Base-by-base conservation (phyloP, 2,888 invertebrate genomes). In the Platycheirus rosarum region DNA sequence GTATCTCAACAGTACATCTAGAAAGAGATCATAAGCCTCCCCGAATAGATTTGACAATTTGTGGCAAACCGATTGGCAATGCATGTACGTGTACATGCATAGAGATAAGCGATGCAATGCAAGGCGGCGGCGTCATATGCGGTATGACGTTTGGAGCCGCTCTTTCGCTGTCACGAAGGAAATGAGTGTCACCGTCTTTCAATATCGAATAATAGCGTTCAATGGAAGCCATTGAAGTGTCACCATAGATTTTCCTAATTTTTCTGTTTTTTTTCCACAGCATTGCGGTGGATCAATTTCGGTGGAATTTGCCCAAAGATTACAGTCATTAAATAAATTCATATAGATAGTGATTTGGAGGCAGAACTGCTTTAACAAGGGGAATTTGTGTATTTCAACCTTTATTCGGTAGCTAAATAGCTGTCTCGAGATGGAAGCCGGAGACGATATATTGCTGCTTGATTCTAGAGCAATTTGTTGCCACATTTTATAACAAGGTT, bases 191-290 rank as follows among this genome's bases (percentile, higher is more conserved):
- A 53, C 20, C 69, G 80, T 76, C 29, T 44, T 44, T 65, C 65
- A 51, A 74, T 80, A 66, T 80, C 76, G 42, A 26, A 48, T 71
- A 62, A 55, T 77, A 66, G 60, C 48, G 75, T 44, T 44, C 71
- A 44, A 14, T 62, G 62, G 82, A 82, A 82, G 77, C 82, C 82
- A 55, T 71, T 44, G 35, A 82, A 82, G 55, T 82, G 82, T 77
- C 70, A 76, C 80, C 82, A 73, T 48, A 20, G 77, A 71, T 82
- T 82, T 82, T 82, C 82, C 77, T 71, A 82, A 77, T 77, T 82
- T 75, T 76, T 57, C 32, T 49, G 16, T 20, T 32, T 60, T 49
- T 51, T 16, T 65, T 29, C 32, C 62, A 11, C 42, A 60, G 7
- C 29, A 44, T 16, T 77, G 82, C 16, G 77, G 66, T 49, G 18